Evolutionary conservation across 2,113 vertebrate genomes (phyloP), one percentile per base, ranked within the genome.

Genomic region (Nothocercus julius): DNA sequence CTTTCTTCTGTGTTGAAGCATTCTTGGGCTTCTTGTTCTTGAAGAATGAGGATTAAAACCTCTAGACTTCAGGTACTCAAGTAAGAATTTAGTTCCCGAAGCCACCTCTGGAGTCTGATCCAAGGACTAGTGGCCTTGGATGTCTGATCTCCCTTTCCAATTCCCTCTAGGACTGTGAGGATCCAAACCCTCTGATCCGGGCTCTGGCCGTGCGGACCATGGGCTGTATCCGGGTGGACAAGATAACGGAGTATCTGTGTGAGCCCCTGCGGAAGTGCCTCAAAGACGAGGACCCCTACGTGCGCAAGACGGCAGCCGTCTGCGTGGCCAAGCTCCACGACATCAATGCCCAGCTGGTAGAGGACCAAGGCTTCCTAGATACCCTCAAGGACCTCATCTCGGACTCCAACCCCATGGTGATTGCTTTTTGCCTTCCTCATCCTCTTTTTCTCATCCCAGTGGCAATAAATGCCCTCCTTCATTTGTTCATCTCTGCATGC

Each of bases 381-480:
- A 99, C 99, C 13, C 98, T 99, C 20, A 99, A 99, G 94, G 99
- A 99, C 92, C 99, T 99, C 81, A 99, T 99, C 96, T 99, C 99
- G 0, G 99, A 99, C 97, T 99, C 99, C 62, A 99, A 99, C 96
- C 99, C 99, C 80, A 99, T 99, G 99, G 99, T 99, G 93, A 98
- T 63, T 10, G 1, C 2, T 7, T 27, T 53, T 63, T 32, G 63
- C 85, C n/a, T 30, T 69, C 62, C 51, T 9, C 32, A 2, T 18
- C 24, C 14, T 5, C 17, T 32, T 34, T 34, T 32, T 36, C 34
- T 34, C 6, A 4, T 30, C 40, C 1, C 0, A 3, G 2, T 3
- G 32, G 45, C 38, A 4, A 24, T 20, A 27, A 11, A 27, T 3
- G 1, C 17, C 53, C 30, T 89, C 20, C 22, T 2, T 24, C 28